Evolutionary conservation across 2,888 invertebrate species (phyloP).

Genomic region (Caenorhabditis angaria): DNA sequence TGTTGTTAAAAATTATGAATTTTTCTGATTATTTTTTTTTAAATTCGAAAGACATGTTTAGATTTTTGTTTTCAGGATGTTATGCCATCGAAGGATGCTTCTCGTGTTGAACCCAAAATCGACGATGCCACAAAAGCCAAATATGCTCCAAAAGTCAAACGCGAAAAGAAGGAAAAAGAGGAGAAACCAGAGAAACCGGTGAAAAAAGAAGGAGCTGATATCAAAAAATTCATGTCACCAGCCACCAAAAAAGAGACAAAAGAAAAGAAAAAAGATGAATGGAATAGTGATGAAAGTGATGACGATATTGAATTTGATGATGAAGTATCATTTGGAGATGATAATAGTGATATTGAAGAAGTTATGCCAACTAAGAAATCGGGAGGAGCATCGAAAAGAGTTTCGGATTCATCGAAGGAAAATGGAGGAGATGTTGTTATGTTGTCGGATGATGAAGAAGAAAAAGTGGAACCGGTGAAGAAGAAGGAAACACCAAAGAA

Average conservation of each 20-base stretch:
- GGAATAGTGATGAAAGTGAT: conserved; percentile 34
- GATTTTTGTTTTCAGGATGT: conserved; percentile 32
- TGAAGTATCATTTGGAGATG: conserved; percentile 6
- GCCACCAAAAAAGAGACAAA: conserved; percentile 19
- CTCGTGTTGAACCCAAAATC: conserved; percentile 56
- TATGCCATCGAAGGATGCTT: conserved; percentile 54
- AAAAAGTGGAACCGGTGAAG: neutral
- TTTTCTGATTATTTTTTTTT: no score
- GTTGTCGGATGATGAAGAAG: conserved; percentile 14
- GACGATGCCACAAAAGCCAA: conserved; percentile 60
- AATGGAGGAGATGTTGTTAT: conserved; percentile 22
- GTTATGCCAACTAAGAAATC: conserved; percentile 18
- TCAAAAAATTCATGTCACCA: conserved; percentile 51
- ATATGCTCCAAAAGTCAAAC: conserved; percentile 58
- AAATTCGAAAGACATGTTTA: conserved; percentile 1
- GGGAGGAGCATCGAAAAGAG: conserved; percentile 16
- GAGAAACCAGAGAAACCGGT: conserved; percentile 45
- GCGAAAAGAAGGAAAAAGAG: conserved; percentile 49
- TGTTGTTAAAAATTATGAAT: no score
- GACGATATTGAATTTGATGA: conserved; percentile 35
- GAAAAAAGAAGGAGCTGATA: conserved; percentile 51
- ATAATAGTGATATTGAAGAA: conserved; percentile 19
- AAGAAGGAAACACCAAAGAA: conserved; percentile 15
- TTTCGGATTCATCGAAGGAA: conserved; percentile 39
- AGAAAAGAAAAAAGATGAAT: conserved; percentile 37